A percentile compares a stretch with the other conserved stretches of the same genome.
These are phyloP conservation scores for Hydrocynus forskahlii DNA, from an alignment of 2,797 vertebrate species.

Conservation along the genomic window DNA sequence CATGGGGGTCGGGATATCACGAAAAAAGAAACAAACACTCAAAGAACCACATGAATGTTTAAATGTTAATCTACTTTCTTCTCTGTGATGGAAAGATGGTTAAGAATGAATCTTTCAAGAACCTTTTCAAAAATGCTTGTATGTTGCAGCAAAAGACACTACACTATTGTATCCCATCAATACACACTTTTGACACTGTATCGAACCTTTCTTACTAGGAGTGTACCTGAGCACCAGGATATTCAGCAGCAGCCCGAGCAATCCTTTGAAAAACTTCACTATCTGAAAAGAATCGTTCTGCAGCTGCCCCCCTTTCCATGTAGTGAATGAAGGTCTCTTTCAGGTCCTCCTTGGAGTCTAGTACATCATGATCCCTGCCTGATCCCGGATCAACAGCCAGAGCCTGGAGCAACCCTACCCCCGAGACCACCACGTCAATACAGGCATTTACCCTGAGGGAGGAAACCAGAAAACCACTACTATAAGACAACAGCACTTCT, in stretches of 20 bases:
- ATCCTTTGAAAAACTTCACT: constrained; percentile 82
- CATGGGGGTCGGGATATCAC: too few relatives aligned
- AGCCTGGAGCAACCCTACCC: constrained; percentile 89
- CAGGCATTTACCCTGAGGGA: constrained; percentile 90
- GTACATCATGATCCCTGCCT: constrained; percentile 82
- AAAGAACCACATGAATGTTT: too few relatives aligned
- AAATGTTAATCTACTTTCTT: too few relatives aligned
- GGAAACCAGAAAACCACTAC: background rate
- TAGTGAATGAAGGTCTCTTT: constrained; percentile 88
- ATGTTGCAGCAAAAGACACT: too few relatives aligned
- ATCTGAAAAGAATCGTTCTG: constrained; percentile 93
- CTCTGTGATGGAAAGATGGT: too few relatives aligned
- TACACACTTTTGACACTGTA: too few relatives aligned
- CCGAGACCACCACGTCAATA: constrained; percentile 93
- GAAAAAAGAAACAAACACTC: too few relatives aligned
- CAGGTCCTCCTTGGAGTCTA: constrained; percentile 85
- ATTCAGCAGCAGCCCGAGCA: constrained; percentile 82
- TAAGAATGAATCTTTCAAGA: too few relatives aligned
- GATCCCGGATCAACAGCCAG: constrained; percentile 83
- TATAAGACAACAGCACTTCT: too few relatives aligned
- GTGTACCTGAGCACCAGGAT: constrained; percentile 88
- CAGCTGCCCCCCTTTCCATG: constrained; percentile 90
- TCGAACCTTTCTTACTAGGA: too few relatives aligned
- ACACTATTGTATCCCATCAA: too few relatives aligned
- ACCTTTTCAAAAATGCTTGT: too few relatives aligned